These are phyloP conservation scores for Porphyrio hochstetteri DNA, from an alignment of 2,113 vertebrate genomes.

Conservation along the genomic window DNA sequence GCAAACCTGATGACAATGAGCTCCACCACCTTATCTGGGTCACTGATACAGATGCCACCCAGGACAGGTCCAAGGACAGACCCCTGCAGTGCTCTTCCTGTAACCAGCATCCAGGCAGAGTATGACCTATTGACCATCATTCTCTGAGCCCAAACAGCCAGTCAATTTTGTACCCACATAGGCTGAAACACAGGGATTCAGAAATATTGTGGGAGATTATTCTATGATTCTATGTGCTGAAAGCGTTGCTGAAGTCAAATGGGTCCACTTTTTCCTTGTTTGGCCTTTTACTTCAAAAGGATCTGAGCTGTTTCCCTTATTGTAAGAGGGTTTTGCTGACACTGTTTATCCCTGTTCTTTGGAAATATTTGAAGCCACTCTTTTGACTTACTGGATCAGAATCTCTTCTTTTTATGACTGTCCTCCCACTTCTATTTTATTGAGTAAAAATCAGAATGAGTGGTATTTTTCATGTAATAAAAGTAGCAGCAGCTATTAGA, in stretches of 20 bases:
- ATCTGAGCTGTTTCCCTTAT: background rate
- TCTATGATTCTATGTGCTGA: background rate
- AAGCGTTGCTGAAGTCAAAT: background rate
- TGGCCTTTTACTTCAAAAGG: background rate
- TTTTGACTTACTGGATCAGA: background rate
- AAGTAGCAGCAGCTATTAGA: background rate
- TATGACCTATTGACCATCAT: background rate
- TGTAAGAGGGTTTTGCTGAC: background rate
- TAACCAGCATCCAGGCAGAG: background rate
- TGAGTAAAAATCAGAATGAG: slow-evolving; percentile 18
- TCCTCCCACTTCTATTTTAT: background rate
- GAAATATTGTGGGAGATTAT: background rate
- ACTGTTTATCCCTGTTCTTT: background rate
- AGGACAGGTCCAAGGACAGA: background rate
- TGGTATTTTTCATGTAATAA: background rate
- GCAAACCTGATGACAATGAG: background rate
- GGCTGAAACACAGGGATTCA: background rate
- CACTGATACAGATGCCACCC: background rate
- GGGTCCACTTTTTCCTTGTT: background rate
- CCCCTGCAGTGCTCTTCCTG: background rate
- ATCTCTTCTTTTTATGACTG: background rate
- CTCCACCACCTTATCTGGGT: background rate
- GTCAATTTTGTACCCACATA: background rate
- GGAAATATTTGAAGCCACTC: background rate
- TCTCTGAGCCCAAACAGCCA: background rate